Evolutionary conservation across 2,888 invertebrate species (phyloP), one percentile per base, ranked within the genome.

Genomic region (Dolomedes plantarius): DNA sequence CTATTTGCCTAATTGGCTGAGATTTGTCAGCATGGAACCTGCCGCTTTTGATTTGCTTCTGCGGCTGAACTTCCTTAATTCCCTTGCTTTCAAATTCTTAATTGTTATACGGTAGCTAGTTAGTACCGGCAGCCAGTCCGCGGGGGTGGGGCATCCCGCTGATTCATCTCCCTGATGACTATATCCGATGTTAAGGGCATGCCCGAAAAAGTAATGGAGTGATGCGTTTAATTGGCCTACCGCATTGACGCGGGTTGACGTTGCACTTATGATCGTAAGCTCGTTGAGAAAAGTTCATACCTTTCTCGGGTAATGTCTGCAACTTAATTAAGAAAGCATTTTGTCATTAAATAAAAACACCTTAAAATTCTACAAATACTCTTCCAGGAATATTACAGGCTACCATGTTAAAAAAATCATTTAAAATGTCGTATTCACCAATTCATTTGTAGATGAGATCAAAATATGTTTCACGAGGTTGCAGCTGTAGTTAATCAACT

Each of bases 121-220:
- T 68, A 36, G 27, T n/a, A 7, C 19, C 23, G 50, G 31, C 29
- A 64, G 64, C 46, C 32, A 6, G 11, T 39, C 29, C 32, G 69
- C 39, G 11, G 62, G 28, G 78, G 27, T 64, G 29, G 39, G 41
- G 36, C 16, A 23, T 11, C 56, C 56, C 56, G 62, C 19, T 36
- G 6, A 13, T 62, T 64, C n/a, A 1, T 29, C 6, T 6, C 39
- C 81, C 74, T 81, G 81, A 81, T 46, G 74, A 74, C 81, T 81
- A 81, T 81, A 81, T 81, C 81, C 81, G 81, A 74, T 68, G 5
- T 0, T 73, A 81, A 81, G 74, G 68, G 68, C 56, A 74, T 56
- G 62, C 56, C 56, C 2, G 62, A 23, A 50, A 65, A 73, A 80
- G 9, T 67, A 50, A 32, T 39, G 16, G 29, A 27, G 77, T 36